Evolutionary conservation across 2,113 vertebrate genomes (phyloP).

Genomic region (Tetrax tetrax): DNA sequence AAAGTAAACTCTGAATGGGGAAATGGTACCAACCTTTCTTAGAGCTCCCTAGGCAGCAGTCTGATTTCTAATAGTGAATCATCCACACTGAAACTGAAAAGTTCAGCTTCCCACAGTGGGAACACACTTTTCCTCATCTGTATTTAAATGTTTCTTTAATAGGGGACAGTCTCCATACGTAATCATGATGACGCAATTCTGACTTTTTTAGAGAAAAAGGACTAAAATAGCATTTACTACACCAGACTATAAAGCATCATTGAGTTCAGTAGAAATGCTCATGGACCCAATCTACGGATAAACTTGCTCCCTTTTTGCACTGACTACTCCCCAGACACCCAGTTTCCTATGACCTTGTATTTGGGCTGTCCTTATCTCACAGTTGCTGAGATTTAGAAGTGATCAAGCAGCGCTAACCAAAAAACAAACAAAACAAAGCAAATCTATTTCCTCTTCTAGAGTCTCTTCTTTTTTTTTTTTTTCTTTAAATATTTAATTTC

Average conservation of each 20-base stretch:
- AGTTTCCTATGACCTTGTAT: not conserved
- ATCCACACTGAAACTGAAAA: not conserved
- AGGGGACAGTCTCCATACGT: not conserved
- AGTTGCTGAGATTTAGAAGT: not conserved
- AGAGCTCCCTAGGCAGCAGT: not conserved
- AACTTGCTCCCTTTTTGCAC: not conserved
- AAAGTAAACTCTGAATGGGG: not conserved
- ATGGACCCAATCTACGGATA: fast-evolving
- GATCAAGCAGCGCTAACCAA: not conserved
- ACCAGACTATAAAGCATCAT: not conserved
- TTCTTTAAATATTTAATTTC: not conserved
- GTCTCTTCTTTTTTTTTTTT: not conserved
- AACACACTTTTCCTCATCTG: not conserved
- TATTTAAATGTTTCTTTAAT: not conserved
- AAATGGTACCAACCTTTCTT: not conserved
- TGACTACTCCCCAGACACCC: not conserved
- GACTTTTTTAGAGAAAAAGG: not conserved
- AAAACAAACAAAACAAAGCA: not conserved
- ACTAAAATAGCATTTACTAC: not conserved
- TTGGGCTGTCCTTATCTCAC: not conserved
- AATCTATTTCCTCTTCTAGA: not conserved
- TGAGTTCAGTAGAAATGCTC: not conserved
- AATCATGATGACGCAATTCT: not conserved
- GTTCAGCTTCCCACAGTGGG: not conserved
- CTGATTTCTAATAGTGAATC: not conserved